phyloP scores from a whole-genome alignment of 2,888 invertebrate species.

The Caenorhabditis angaria region DNA sequence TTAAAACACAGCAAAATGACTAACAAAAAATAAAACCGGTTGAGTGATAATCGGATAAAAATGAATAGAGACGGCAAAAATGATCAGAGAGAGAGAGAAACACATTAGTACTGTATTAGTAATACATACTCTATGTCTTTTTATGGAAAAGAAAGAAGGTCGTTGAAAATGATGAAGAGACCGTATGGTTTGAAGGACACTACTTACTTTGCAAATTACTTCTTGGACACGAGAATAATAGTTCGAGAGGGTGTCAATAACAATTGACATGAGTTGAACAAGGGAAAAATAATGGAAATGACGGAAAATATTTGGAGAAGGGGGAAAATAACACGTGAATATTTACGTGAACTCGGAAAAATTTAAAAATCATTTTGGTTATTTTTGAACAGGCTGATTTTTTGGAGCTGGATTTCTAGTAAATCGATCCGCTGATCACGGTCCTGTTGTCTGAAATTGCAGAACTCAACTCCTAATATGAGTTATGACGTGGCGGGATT shows the following conservation, averaged over 20 bases:
- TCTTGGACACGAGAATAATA: background rate
- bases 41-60: background rate
- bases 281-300: too few relatives aligned
- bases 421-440: too few relatives aligned
- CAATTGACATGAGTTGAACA: too few relatives aligned
- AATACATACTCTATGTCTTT: slow-evolving; percentile 4
- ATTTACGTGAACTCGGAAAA: too few relatives aligned
- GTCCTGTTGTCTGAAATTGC: too few relatives aligned
- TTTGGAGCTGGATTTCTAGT: too few relatives aligned
- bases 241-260: background rate
- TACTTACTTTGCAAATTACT: background rate
- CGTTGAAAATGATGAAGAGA: background rate
- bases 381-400: too few relatives aligned
- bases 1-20: background rate
- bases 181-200: background rate
- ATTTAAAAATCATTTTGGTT: too few relatives aligned
- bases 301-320: too few relatives aligned
- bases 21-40: slow-evolving; percentile 1
- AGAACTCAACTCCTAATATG: too few relatives aligned
- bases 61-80: background rate
- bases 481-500: too few relatives aligned
- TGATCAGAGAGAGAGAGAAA: background rate
- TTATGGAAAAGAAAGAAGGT: background rate
- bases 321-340: too few relatives aligned
- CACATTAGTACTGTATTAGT: slow-evolving; percentile 4